Base-by-base conservation (phyloP, 2,888 invertebrate genomes). In the Rhimphoctona megacephalus region DNA sequence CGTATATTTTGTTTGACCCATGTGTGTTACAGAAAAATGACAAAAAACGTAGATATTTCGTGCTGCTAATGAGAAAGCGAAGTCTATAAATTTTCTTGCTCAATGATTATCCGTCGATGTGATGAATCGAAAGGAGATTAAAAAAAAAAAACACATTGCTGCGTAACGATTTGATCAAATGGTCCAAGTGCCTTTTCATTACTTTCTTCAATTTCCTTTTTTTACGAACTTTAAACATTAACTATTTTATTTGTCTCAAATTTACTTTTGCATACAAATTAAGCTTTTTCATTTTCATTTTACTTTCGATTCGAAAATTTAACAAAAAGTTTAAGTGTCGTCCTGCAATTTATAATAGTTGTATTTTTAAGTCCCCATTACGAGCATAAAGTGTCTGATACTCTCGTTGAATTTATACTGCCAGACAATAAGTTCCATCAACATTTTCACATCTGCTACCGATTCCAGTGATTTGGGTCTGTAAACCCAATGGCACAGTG, bases 151-250 rank as follows among this genome's bases (percentile, higher is more conserved):
- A 61, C 70, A 84, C 52, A 85, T 78, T 73, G 78, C 72, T 81
- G 46, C 69, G 81, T 83, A 74, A 82, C 79, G 77, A 80, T 83
- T 76, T 87, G 87, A 89, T 89, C 86, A 89, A 89, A 90, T 81
- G 86, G 84, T 90, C 84, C 87, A 90, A 90, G 90, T 91, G 89
- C 90, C 90, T 90, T 90, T 86, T 89, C 85, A 76, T 88, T 88
- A 86, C 61, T 80, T 87, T 83, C 73, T 22, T 39, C 5, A 22
- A 86, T 88, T 85, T 81, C 61, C 57, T 57, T 85, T 81, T 73
- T 46, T 85, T 81, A 54, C 57, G 43, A 82, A 78, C 39, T 57
- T 36, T n/a, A 30, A n/a, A 49, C 66, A 46, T 64, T 2, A 57
- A 8, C 49, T 9, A 54, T 52, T 43, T 69, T 36, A 30, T 70